Evolutionary conservation across 1,140 invertebrate genomes (phyloP), one percentile per base, ranked within the genome.

Genomic region (Bombus difficillimus): DNA sequence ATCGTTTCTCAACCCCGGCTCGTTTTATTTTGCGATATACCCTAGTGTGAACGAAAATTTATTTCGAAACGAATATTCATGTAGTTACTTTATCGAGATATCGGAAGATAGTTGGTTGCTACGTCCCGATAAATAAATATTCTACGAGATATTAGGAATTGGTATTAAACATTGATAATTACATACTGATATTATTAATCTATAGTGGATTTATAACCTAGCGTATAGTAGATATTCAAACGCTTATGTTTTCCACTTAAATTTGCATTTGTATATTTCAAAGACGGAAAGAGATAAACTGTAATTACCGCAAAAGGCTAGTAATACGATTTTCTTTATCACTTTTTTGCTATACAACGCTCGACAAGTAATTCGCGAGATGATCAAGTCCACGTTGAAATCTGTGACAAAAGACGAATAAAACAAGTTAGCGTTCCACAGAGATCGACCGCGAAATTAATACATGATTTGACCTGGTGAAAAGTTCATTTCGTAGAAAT

Each of bases 401-500:
- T 43, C 15, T 5, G 15, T 2, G 15, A 39, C 8, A 76, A 59
- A 76, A 39, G 74, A 13, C 6, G 28, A 62, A 59, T 37, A 18
- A 75, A 37, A 37, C 43, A 37, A 76, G n/a, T 75, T 75, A 5
- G 32, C 12, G 2, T 59, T n/a, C 9, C 28, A 13, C 53, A 5
- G 28, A 37, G 53, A 34, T 15, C 6, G 25, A 39, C 32, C 22
- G 25, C 18, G 12, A 28, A 62, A 76, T 43, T 59, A 76, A 59
- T 39, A 59, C 53, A 22, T 6, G 34, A 76, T 59, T 76, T 9
- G 74, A 22, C 13, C 34, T 1, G 34, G 1, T 66, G 41, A 66
- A 79, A 79, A 34, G 62, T 43, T 79, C n/a, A 43, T 79, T 43
- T 22, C n/a, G 28, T 47, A 57, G 28, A n/a, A 57, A 57, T 18